Base-by-base conservation (phyloP, 2,797 vertebrate genomes). In the Dromococcyx pavoninus region DNA sequence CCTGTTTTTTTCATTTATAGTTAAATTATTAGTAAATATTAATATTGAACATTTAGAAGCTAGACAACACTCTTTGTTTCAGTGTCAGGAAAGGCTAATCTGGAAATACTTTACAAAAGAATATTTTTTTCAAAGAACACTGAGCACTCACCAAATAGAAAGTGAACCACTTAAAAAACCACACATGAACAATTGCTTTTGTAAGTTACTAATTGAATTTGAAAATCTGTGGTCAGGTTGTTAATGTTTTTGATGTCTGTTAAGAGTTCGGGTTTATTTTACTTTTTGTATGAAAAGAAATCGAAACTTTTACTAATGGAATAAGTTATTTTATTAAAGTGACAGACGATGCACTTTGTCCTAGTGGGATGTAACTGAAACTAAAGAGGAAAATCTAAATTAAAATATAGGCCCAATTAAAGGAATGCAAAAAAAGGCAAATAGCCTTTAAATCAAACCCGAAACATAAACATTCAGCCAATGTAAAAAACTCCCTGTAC, bases 11-110 rank as follows among this genome's bases (percentile, higher is more conserved):
- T 46, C 23, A 93, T 87, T 69, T 44, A 27, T 41, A 41, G 86
- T 87, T 87, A 86, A 84, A 79, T 51, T 62, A 67, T 50, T 72
- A 87, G 41, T 79, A 80, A 87, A 81, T 89, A 74, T 46, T 82
- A 80, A 64, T 64, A 56, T 24, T 19, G 74, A 64, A 37, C 48
- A 78, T 56, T 76, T 91, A 54, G 77, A 91, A 81, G 21, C 4
- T 35, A 74, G 65, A 28, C 5, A 1, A 14, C 82, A 27, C 43
- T 86, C 37, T 72, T 85, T 77, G 5, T 37, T 76, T 74, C 19
- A 13, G 17, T 86, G 32, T 69, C 50, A 81, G 32, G 21, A 60
- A 53, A 87, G 13, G 66, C 32, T 76, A 39, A 76, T 46, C 19
- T 81, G 30, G 35, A 72, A 37, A 53, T 43, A 35, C 11, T 44